Conservation (phyloP, 2,888 invertebrate species). For the Drosophila phalerata region DNA sequence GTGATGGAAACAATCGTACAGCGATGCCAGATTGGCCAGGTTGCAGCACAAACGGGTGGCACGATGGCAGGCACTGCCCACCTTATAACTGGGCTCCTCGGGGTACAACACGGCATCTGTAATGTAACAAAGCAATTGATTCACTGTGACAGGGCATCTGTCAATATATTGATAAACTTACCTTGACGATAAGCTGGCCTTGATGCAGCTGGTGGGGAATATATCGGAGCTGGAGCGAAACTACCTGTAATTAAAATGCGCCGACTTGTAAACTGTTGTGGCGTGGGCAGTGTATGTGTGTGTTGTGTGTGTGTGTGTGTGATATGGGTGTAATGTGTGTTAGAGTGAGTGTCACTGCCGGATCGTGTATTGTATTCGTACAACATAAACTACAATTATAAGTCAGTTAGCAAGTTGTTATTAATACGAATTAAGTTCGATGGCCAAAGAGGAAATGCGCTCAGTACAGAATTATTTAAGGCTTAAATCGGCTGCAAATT, state of each 20-base stretch:
- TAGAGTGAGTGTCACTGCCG: not conserved
- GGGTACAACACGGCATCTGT: constrained; percentile 56
- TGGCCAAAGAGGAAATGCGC: not conserved
- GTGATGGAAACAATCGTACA: constrained; percentile 89
- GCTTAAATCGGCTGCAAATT: not conserved
- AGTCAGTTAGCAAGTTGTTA: not conserved
- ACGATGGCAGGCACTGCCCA: constrained; percentile 87
- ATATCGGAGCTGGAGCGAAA: not conserved
- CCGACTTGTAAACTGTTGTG: constrained; percentile 46
- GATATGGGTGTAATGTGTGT: constrained; percentile 5
- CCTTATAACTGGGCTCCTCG: constrained; percentile 33
- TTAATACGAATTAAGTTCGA: constrained; percentile 8
- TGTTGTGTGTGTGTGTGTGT: constrained; percentile 1
- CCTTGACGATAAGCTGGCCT: constrained; percentile 40
- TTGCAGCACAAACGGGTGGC: constrained; percentile 91
- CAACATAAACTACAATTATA: constrained; percentile 4
- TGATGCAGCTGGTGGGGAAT: constrained; percentile 1
- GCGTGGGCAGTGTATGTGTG: constrained; percentile 26
- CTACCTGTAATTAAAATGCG: constrained; percentile 64
- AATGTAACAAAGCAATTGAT: constrained; percentile 12
- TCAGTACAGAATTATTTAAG: not conserved
- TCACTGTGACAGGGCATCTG: not conserved
- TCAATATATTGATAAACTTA: constrained; percentile 28
- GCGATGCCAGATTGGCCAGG: constrained; percentile 85
- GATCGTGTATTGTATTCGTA: not conserved